Conservation (phyloP, 2,888 invertebrate species). For the Caenorhabditis becei region DNA sequence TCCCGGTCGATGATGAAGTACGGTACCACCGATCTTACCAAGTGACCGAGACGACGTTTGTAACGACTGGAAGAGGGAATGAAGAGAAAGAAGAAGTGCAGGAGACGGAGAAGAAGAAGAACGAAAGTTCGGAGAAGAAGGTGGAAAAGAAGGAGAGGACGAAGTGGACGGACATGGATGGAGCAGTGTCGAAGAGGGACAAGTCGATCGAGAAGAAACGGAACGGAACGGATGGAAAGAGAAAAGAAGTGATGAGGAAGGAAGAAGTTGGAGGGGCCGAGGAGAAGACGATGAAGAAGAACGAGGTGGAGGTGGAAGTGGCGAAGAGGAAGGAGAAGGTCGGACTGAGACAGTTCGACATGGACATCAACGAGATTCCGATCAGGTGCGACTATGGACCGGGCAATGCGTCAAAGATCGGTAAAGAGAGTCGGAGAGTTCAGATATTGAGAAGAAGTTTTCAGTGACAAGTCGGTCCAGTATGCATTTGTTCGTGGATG, state of each 20-base stretch:
- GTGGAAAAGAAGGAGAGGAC: conserved; percentile 32
- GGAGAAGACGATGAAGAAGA: conserved; percentile 7
- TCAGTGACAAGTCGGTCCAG: conserved; percentile 59
- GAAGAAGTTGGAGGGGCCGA: not conserved
- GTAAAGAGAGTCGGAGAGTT: conserved; percentile 6
- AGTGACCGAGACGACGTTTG: conserved; percentile 49
- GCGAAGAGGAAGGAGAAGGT: conserved; percentile 1
- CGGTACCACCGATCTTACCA: conserved; percentile 51
- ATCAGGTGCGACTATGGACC: conserved; percentile 18
- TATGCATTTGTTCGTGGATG: conserved; percentile 49
- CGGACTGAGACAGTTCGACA: conserved; percentile 34
- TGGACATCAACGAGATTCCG: conserved; percentile 54
- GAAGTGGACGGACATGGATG: conserved; percentile 34
- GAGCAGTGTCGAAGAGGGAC: conserved; percentile 6
- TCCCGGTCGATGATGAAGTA: conserved; percentile 35
- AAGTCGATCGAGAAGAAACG: conserved; percentile 5
- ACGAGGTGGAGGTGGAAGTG: not conserved
- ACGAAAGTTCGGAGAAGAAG: not conserved
- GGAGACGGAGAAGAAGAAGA: conserved; percentile 2
- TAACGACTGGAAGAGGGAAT: conserved; percentile 21
- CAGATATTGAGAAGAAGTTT: conserved; percentile 4
- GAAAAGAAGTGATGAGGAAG: not conserved
- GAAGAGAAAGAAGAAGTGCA: conserved; percentile 1
- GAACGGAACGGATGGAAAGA: not conserved
- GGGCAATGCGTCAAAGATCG: conserved; percentile 28